Base-by-base conservation (phyloP, 2,113 vertebrate species). In the Tachysurus fulvidraco region DNA sequence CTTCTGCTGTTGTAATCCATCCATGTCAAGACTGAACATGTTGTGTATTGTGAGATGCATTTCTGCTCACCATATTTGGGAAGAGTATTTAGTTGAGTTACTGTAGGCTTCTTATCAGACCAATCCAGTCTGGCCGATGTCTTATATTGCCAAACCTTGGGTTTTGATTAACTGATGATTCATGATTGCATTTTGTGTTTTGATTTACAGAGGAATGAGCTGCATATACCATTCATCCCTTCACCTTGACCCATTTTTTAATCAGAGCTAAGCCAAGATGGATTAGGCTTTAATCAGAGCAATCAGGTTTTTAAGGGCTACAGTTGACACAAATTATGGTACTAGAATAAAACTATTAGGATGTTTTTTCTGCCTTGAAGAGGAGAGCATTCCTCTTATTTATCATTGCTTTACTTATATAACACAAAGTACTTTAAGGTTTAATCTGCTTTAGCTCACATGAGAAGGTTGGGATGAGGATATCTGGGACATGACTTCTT, bases 211-310 rank as follows among this genome's bases (percentile, higher is more conserved):
- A 74, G 71, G 71, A 74, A 21, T 74, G 71, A 74, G 71, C 71
- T 74, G 44, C 44, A 46, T 11, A 50, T 74, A 54, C 46, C 50
- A 54, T 23, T 87, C 50, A 85, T 87, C 28, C 10, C 44, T 81
- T 83, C 76, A 60, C 74, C 79, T 60, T 65, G 28, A 65, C 46
- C n/a, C 84, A 30, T 50, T 28, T 77, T 16, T 62, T 65, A 79
- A 83, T 83, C 36, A 60, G 16, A 77, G 5, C 44, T 64, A 77
- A 85, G 59, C 57, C 55, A 85, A 77, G 60, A 30, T 80, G 55
- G 78, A 30, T 80, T 41, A 80, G 28, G 57, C 44, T 65, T 30
- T 67, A 65, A 50, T 79, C 17, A 71, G 10, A 17, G 12, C 23
- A 71, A 83, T 79, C 30, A 25, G 12, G 57, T 79, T 77, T 60